Conservation (phyloP, 2,888 invertebrate genomes). For the Machimus rusticus region DNA sequence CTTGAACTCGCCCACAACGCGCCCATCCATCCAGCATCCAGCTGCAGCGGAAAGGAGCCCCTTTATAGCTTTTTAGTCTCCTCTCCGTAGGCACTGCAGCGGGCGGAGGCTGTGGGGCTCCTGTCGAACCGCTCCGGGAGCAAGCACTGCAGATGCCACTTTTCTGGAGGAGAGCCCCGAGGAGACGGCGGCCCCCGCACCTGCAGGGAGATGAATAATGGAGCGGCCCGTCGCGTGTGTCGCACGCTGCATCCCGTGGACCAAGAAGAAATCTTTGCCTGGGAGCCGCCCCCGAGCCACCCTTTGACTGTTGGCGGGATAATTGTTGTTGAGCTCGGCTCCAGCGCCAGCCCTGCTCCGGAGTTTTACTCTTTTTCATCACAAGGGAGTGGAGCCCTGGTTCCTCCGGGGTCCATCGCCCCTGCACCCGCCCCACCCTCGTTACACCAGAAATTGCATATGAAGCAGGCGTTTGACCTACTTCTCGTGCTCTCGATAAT, state of each 20-base stretch:
- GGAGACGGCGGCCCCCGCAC: background rate
- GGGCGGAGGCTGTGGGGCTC: background rate
- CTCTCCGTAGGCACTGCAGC: background rate
- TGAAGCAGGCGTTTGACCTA: constrained; percentile 24
- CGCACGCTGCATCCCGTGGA: background rate
- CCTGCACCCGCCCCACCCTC: background rate
- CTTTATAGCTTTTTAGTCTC: background rate
- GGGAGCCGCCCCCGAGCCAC: background rate
- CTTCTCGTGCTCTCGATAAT: background rate
- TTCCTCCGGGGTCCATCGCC: background rate
- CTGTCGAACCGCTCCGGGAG: background rate
- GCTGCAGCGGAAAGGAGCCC: background rate
- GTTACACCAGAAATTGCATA: background rate
- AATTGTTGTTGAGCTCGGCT: background rate
- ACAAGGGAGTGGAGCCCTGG: background rate
- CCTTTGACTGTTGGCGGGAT: background rate
- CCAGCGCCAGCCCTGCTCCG: background rate
- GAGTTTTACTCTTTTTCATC: background rate
- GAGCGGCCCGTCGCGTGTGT: background rate
- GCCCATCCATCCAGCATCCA: background rate
- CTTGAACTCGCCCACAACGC: background rate
- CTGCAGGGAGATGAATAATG: background rate
- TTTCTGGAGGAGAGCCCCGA: background rate
- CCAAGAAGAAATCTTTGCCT: background rate
- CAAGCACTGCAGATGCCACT: background rate